phyloP scores from a whole-genome alignment of 1,140 invertebrate genomes.

The Rhysida immarginata region DNA sequence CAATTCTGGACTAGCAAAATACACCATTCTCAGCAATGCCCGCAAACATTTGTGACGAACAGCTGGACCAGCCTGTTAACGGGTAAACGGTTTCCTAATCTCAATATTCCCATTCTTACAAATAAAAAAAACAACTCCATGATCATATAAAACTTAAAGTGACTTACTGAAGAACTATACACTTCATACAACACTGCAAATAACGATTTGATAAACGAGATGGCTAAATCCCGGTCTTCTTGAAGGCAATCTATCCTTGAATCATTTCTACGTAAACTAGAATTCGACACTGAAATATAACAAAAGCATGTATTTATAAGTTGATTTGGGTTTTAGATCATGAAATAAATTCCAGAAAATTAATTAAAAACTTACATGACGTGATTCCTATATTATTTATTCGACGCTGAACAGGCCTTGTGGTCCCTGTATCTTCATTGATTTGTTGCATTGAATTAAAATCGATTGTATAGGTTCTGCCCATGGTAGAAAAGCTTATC shows the following conservation, averaged over 20 bases:
- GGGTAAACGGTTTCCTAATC: too few relatives aligned
- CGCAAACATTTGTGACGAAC: constrained; percentile 90
- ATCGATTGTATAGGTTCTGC: constrained; percentile 86
- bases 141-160: constrained; percentile 2
- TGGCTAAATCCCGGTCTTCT: constrained; percentile 50
- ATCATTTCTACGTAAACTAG: constrained; percentile 28
- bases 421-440: constrained; percentile 90
- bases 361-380: constrained; percentile 18
- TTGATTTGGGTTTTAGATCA: not conserved
- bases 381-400: constrained; percentile 19
- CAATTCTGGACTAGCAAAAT: constrained; percentile 73
- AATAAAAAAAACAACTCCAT: too few relatives aligned
- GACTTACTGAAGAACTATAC: constrained; percentile 69
- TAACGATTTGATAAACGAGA: constrained; percentile 67
- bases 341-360: constrained; percentile 10
- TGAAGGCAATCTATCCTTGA: constrained; percentile 48
- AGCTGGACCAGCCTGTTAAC: constrained; percentile 77
- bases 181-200: constrained; percentile 86
- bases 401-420: constrained; percentile 68
- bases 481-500: constrained; percentile 75
- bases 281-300: constrained; percentile 13
- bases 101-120: too few relatives aligned
- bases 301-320: not conserved
- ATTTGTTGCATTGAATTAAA: constrained; percentile 96
- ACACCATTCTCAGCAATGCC: constrained; percentile 88